A percentile compares a stretch with the other conserved stretches of the same genome.
phyloP scores from a whole-genome alignment of 2,797 vertebrate species.

The Gymnothorax javanicus region DNA sequence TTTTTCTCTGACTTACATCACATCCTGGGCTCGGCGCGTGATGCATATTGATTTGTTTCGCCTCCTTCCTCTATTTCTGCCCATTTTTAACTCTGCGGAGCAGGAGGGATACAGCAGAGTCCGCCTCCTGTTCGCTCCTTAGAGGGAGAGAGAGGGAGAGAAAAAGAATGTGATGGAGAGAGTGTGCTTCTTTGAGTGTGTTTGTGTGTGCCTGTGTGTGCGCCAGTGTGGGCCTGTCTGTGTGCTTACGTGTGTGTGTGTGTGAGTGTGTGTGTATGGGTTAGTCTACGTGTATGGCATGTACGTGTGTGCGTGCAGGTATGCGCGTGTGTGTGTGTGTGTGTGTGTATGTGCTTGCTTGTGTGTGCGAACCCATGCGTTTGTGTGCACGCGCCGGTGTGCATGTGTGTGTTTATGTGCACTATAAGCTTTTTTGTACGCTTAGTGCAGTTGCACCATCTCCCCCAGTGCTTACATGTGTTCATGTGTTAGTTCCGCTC shows the following conservation, averaged over 20 bases:
- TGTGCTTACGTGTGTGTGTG: not conserved
- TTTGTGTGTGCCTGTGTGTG: not conserved
- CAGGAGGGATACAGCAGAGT: not conserved
- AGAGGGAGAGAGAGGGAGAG: not conserved
- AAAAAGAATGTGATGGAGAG: not conserved
- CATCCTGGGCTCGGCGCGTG: slow-evolving; percentile 10
- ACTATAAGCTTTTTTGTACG: too few relatives aligned
- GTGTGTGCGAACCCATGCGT: not conserved
- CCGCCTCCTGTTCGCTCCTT: not conserved
- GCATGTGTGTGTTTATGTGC: not conserved
- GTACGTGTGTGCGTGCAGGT: not conserved
- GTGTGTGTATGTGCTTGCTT: not conserved
- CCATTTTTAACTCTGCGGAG: not conserved
- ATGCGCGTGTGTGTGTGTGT: not conserved
- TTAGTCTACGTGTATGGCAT: not conserved
- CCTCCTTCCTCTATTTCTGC: not conserved
- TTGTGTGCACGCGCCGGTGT: not conserved
- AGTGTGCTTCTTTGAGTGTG: not conserved
- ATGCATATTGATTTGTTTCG: slow-evolving; percentile 5
- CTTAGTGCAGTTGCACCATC: too few relatives aligned
- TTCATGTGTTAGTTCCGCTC: too few relatives aligned
- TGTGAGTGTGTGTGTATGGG: not conserved
- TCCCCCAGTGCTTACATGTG: too few relatives aligned
- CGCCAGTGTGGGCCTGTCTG: not conserved
- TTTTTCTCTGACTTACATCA: slow-evolving; percentile 53